Conservation (phyloP, 2,888 invertebrate genomes). For the Mellilla xanthometata region DNA sequence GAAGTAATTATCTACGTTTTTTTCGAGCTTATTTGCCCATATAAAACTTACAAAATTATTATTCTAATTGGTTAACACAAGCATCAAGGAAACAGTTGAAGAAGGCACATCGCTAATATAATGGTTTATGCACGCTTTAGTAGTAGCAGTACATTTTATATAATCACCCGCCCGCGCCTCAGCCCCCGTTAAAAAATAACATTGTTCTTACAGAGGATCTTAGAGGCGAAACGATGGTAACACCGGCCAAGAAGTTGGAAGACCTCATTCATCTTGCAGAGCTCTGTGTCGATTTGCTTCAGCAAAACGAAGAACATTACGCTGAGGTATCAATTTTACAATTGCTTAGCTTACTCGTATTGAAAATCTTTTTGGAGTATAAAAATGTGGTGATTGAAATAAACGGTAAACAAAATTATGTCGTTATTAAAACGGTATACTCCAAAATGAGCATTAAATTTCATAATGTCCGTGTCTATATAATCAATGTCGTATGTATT, state of each 20-base stretch:
- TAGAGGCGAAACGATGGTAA: conserved; percentile 91
- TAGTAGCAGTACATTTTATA: too few relatives aligned
- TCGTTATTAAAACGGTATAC: conserved; percentile 29
- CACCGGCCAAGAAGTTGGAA: conserved; percentile 95
- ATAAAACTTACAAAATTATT: too few relatives aligned
- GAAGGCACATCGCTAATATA: too few relatives aligned
- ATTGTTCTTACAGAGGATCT: conserved; percentile 87
- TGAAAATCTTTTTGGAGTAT: conserved; percentile 40
- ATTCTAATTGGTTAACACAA: too few relatives aligned
- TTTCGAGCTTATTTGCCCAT: too few relatives aligned
- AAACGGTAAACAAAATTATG: too few relatives aligned
- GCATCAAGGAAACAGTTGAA: too few relatives aligned
- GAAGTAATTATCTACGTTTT: too few relatives aligned
- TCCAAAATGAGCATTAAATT: conserved; percentile 42
- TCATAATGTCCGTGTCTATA: conserved; percentile 48
- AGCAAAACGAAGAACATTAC: conserved; percentile 99
- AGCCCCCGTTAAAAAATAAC: too few relatives aligned
- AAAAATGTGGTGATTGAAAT: too few relatives aligned
- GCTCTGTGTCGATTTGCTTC: conserved; percentile 98
- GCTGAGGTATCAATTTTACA: conserved; percentile 91
- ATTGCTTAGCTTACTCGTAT: conserved; percentile 17
- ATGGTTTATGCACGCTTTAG: too few relatives aligned
- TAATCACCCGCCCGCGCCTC: too few relatives aligned
- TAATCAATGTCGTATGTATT: conserved; percentile 59
- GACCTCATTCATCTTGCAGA: conserved; percentile 98